A percentile compares a stretch with the other conserved stretches of the same genome.
phyloP scores from a whole-genome alignment of 2,113 vertebrate species.

The Himantopus leucocephalus region DNA sequence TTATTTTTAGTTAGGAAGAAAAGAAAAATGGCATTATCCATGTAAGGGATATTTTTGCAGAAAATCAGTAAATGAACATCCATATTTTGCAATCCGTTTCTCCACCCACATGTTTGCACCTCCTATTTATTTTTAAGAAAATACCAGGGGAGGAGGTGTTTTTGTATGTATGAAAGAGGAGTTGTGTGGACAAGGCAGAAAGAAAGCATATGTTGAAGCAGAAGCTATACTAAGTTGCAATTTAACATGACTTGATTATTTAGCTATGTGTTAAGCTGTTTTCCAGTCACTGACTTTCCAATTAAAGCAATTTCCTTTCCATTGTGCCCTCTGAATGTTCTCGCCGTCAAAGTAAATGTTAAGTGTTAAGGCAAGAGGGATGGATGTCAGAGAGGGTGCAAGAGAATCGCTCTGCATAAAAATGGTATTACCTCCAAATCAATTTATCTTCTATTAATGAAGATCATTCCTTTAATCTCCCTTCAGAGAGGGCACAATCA shows the following conservation, averaged over 20 bases:
- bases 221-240: slow-evolving; percentile 17
- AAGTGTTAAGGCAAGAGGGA: slow-evolving; percentile 35
- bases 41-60: neutral
- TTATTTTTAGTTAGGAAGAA: neutral
- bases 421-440: slow-evolving; percentile 25
- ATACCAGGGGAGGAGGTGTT: neutral
- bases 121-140: neutral
- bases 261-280: slow-evolving; percentile 39
- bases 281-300: slow-evolving; percentile 58
- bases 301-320: slow-evolving; percentile 61
- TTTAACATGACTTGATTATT: slow-evolving; percentile 39
- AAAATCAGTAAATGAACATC: neutral
- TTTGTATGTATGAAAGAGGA: neutral
- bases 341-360: slow-evolving; percentile 46
- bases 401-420: slow-evolving; percentile 18
- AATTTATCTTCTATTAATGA: slow-evolving; percentile 49
- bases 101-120: neutral
- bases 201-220: slow-evolving; percentile 22
- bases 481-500: slow-evolving; percentile 93
- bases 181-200: neutral
- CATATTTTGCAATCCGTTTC: slow-evolving; percentile 1
- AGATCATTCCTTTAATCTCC: slow-evolving; percentile 50
- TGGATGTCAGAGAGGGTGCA: neutral
- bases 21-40: neutral
- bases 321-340: neutral